Evolutionary conservation across 2,113 vertebrate genomes (phyloP), one percentile per base, ranked within the genome.

Genomic region (Charina bottae): DNA sequence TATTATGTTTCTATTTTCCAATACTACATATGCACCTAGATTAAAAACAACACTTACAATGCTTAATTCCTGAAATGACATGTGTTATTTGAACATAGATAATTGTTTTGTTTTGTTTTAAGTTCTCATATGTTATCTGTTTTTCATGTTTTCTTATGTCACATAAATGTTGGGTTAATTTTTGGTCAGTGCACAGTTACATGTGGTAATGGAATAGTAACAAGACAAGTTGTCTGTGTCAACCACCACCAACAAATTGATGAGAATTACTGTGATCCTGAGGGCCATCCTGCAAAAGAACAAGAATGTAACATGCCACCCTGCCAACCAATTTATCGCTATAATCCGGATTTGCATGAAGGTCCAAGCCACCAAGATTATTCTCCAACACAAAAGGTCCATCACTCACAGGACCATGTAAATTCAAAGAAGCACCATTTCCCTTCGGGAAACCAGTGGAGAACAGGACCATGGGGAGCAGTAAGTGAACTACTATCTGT

Each of bases 381-480:
- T 58, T 97, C 98, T 60, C 97, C 98, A 54, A 91, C 95, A 90
- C 94, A 95, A 87, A 96, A 93, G n/a, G 89, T 91, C 62, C 62
- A 96, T 83, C 96, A 97, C 94, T 97, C 98, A 3, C 97, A 97
- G 78, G 97, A 95, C 93, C 97, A 97, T 91, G 96, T 96, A 26
- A 98, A 98, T n/a, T 98, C 98, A 93, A 98, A 98, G 97, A 97
- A 98, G 42, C 97, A 54, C 83, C 97, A 97, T 1, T 98, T 98
- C 0, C 89, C 96, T 24, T 96, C 95, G 94, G 97, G 97, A 94
- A 98, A 98, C 97, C 99, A 99, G 1, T 99, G 99, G 99, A 98
- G 99, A 96, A 99, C 98, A 2, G 99, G 99, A 95, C 99, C 98
- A 0, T 99, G 99, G 99, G 99, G 99, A 97, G 98, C 98, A 96